A percentile compares a stretch with the other conserved stretches of the same genome.
phyloP scores from a whole-genome alignment of 2,113 vertebrate species.

The Sebastes schlegelii region DNA sequence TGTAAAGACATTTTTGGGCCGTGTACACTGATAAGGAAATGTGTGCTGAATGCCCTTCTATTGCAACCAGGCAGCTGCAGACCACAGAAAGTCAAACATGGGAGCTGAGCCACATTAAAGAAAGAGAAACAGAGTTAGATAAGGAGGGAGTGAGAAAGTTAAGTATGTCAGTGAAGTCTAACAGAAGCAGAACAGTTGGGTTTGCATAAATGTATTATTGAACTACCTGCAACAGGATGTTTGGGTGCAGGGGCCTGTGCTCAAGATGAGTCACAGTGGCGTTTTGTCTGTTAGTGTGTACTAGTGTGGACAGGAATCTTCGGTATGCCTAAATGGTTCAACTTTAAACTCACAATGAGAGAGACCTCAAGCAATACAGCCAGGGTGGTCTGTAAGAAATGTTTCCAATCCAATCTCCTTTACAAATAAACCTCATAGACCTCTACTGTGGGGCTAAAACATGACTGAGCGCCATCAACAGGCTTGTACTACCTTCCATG shows the following conservation, averaged over 20 bases:
- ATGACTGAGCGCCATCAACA: slow-evolving; percentile 42
- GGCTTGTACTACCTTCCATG: slow-evolving; percentile 91
- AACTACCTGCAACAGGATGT: neutral
- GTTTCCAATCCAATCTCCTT: neutral
- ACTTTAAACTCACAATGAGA: neutral
- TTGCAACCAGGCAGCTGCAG: neutral
- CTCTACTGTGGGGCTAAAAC: slow-evolving; percentile 7
- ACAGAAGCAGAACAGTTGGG: neutral
- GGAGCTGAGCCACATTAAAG: neutral
- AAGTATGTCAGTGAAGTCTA: neutral
- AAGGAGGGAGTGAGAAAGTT: neutral
- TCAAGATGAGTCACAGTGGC: neutral
- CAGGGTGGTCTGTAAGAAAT: neutral
- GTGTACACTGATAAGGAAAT: slow-evolving; percentile 18
- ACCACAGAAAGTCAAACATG: slow-evolving; percentile 4
- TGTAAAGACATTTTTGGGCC: neutral
- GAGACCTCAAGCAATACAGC: neutral
- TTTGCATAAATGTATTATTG: neutral
- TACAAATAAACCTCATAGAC: neutral
- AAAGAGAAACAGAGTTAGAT: neutral
- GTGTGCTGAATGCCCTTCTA: slow-evolving; percentile 16
- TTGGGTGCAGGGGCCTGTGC: neutral
- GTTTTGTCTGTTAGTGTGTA: neutral
- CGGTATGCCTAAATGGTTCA: neutral
- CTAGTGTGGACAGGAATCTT: neutral